Conservation (phyloP, 2,888 invertebrate genomes). For the Athalia cordata region DNA sequence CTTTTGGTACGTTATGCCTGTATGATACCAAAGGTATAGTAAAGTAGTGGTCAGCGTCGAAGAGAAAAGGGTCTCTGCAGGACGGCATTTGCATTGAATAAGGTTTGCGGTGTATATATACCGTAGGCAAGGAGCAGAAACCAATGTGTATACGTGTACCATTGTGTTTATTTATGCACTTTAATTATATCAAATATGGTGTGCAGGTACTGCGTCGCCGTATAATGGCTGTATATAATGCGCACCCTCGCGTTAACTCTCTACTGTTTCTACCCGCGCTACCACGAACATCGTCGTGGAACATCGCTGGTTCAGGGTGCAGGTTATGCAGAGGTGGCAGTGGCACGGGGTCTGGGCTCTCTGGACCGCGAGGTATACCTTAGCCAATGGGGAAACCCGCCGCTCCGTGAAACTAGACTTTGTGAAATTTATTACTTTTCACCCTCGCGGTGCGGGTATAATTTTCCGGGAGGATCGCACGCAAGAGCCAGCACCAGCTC, state of each 20-base stretch:
- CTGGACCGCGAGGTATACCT: conserved; percentile 25
- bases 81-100: conserved; percentile 72
- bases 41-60: conserved; percentile 14
- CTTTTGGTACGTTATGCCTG: conserved; percentile 24
- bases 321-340: not conserved
- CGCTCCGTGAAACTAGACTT: conserved; percentile 39
- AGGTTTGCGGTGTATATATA: conserved; percentile 60
- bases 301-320: conserved; percentile 52
- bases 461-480: conserved; percentile 27
- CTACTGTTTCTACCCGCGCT: conserved; percentile 24
- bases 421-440: conserved; percentile 38
- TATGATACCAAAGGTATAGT: conserved; percentile 4
- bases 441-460: conserved; percentile 17
- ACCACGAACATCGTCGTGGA: conserved; percentile 49
- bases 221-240: conserved; percentile 50
- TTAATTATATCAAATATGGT: conserved; percentile 73
- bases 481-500: too few species aligned
- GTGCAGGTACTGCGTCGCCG: conserved; percentile 56
- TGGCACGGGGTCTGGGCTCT: conserved; percentile 10
- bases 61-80: not conserved
- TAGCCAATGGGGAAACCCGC: conserved; percentile 22
- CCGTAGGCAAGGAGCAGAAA: conserved; percentile 46
- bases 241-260: conserved; percentile 35
- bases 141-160: conserved; percentile 63
- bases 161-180: conserved; percentile 72